A percentile compares a stretch with the other conserved stretches of the same genome.
These are phyloP conservation scores for Aegithalos caudatus DNA, from an alignment of 2,113 vertebrate genomes.

Conservation along the genomic window DNA sequence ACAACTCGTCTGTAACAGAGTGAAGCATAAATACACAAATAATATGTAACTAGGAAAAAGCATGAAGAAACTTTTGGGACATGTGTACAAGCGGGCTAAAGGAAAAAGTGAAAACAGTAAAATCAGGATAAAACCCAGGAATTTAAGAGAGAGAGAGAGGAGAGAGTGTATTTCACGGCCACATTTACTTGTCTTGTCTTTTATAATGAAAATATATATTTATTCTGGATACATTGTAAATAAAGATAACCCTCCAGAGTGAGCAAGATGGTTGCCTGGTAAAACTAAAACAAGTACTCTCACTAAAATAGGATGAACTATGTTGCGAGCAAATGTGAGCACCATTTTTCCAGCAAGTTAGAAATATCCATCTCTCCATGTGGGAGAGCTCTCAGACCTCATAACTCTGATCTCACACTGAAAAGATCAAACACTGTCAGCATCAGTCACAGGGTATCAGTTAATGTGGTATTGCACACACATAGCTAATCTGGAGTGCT, in stretches of 20 bases:
- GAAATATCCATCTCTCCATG: background rate
- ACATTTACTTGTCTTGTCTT: background rate
- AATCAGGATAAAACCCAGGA: background rate
- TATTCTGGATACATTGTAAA: background rate
- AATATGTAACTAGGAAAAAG: background rate
- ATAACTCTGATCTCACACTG: background rate
- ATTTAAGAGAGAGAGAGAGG: background rate
- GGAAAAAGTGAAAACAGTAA: background rate
- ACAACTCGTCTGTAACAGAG: background rate
- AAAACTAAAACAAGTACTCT: background rate
- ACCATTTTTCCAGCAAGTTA: fast-evolving
- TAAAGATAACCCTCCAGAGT: background rate
- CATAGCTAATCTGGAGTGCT: background rate
- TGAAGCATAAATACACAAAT: background rate
- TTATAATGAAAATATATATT: background rate
- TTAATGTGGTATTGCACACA: background rate
- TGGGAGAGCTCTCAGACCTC: background rate
- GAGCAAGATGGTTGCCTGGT: background rate
- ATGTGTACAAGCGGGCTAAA: background rate
- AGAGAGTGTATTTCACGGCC: background rate
- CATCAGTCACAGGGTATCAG: background rate
- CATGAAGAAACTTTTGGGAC: background rate
- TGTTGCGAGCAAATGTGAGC: background rate
- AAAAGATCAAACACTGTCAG: background rate
- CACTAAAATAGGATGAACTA: background rate